Evolutionary conservation across 1,140 invertebrate genomes (phyloP), one percentile per base, ranked within the genome.

Genomic region (Plectrocnemia conspersa): DNA sequence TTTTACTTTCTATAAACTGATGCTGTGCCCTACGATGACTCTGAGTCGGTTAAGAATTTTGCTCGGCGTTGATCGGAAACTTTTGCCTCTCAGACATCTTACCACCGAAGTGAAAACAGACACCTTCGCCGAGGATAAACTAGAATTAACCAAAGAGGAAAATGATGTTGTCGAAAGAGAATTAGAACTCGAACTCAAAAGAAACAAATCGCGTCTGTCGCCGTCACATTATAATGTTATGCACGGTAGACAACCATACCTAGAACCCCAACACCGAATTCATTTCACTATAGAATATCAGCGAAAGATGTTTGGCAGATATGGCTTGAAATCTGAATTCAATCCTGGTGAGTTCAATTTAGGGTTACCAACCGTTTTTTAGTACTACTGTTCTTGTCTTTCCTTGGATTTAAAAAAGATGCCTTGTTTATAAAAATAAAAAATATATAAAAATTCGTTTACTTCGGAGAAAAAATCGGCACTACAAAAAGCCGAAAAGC

Each of bases 221-320:
- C n/a, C 44, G 1, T 27, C 62, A 4, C 73, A 86, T 62, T 67
- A 72, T 33, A 84, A 81, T 65, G 67, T 80, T 10, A 48, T 85
- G 1, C 53, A 73, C 21, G 72, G 71, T 32, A 57, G 59, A 56
- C 53, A 61, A 16, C 83, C 83, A 6, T 82, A 79, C 52, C 29
- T 66, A 1, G 62, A 77, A 44, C 56, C 73, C 3, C 55, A 66
- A 2, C 67, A 64, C 0, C 76, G 69, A 70, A 66, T 64, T 56
- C 82, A 86, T 59, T 29, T 72, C 7, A 80, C 76, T 1, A 64
- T 82, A 1, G 79, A 73, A 52, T 86, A 82, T 62, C 76, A 81
- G 36, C 69, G 75, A 47, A 76, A 71, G 63, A 64, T 79, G 23
- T 77, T 79, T 58, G 84, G 81, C 0, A 69, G 68, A 4, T 84